These are phyloP conservation scores for Pluvialis apricaria DNA, from an alignment of 2,113 vertebrate genomes.

Conservation along the genomic window DNA sequence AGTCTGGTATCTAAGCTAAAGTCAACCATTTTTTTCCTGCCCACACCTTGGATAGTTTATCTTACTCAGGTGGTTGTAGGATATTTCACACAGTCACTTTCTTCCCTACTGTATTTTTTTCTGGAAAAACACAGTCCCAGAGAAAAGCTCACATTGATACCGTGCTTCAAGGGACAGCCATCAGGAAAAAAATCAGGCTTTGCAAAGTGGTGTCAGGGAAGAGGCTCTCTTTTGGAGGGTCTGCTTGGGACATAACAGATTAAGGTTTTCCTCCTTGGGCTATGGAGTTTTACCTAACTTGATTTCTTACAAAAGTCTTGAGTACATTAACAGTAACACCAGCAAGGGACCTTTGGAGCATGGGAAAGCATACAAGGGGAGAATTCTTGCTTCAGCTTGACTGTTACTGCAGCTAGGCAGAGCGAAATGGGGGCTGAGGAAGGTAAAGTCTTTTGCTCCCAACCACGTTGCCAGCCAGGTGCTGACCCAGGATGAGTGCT, in stretches of 20 bases:
- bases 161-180: background rate
- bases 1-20: background rate
- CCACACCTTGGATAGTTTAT: background rate
- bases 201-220: background rate
- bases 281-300: background rate
- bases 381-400: background rate
- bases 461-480: background rate
- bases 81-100: background rate
- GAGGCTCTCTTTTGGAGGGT: background rate
- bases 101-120: background rate
- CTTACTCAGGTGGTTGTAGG: background rate
- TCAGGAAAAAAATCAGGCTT: background rate
- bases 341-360: accelerated
- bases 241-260: background rate
- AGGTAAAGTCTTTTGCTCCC: background rate
- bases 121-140: background rate
- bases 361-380: accelerated
- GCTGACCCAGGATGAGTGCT: background rate
- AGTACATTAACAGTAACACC: background rate
- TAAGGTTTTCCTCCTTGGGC: background rate
- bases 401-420: background rate
- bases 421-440: background rate
- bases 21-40: background rate
- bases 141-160: background rate
- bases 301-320: background rate